Evolutionary conservation across 2,113 vertebrate genomes (phyloP).

Genomic region (Daubentonia madagascariensis): DNA sequence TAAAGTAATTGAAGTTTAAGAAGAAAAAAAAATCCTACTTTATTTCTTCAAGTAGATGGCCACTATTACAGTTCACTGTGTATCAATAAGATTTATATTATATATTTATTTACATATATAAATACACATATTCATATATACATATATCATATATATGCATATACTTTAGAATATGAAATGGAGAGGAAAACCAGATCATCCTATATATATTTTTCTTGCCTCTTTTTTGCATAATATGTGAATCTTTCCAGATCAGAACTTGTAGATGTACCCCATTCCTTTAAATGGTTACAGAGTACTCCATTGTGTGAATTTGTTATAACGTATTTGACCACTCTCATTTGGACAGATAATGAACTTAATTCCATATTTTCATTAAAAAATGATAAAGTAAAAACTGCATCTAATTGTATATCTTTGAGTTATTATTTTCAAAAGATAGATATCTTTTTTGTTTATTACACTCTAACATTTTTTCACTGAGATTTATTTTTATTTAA

Average conservation of each 20-base stretch:
- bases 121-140: neutral
- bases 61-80: neutral
- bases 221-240: neutral
- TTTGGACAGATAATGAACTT: neutral
- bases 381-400: neutral
- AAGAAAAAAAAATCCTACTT: neutral
- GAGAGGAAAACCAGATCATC: neutral
- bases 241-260: neutral
- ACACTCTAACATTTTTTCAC: no score
- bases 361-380: neutral
- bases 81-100: neutral
- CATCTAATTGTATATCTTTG: neutral
- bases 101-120: neutral
- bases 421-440: neutral
- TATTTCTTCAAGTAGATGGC: neutral
- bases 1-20: neutral
- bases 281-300: neutral
- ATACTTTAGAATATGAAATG: neutral
- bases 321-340: neutral
- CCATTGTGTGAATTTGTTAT: neutral
- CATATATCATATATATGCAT: neutral
- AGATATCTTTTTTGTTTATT: neutral
- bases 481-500: no score
- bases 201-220: neutral
- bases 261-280: neutral